Evolutionary conservation across 2,797 vertebrate genomes (phyloP).

Genomic region (Buceros bicornis): DNA sequence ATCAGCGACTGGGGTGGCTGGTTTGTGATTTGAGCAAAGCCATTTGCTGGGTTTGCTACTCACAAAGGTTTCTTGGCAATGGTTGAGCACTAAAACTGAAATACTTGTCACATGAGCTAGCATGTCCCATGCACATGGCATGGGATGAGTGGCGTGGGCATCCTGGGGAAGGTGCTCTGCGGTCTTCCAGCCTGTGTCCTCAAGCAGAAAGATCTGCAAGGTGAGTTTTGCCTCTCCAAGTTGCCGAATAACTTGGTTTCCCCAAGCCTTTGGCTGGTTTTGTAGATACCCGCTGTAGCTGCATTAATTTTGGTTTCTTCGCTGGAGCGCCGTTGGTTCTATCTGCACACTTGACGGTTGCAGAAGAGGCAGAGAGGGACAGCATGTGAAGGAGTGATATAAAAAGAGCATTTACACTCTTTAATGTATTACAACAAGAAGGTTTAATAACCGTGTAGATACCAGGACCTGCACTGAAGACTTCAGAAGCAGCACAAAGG

Average conservation of each 20-base stretch:
- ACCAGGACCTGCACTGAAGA: background rate
- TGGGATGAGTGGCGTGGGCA: background rate
- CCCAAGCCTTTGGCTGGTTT: rapidly evolving
- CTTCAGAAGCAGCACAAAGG: background rate
- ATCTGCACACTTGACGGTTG: background rate
- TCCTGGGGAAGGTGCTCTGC: background rate
- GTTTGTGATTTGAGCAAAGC: background rate
- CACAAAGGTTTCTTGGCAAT: background rate
- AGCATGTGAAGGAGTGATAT: background rate
- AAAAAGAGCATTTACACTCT: background rate
- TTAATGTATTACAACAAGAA: background rate
- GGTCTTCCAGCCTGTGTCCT: background rate
- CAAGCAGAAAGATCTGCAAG: background rate
- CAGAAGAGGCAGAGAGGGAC: background rate
- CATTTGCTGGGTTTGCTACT: background rate
- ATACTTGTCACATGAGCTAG: rapidly evolving
- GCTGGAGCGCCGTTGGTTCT: background rate
- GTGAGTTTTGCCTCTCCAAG: background rate
- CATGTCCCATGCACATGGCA: rapidly evolving
- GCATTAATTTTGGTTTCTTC: background rate
- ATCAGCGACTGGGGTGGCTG: background rate
- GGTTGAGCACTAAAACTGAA: background rate
- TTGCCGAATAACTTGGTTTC: background rate
- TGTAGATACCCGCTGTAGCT: rapidly evolving
- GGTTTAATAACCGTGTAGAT: background rate